phyloP scores from a whole-genome alignment of 1,140 invertebrate species.

The Apis dorsata region DNA sequence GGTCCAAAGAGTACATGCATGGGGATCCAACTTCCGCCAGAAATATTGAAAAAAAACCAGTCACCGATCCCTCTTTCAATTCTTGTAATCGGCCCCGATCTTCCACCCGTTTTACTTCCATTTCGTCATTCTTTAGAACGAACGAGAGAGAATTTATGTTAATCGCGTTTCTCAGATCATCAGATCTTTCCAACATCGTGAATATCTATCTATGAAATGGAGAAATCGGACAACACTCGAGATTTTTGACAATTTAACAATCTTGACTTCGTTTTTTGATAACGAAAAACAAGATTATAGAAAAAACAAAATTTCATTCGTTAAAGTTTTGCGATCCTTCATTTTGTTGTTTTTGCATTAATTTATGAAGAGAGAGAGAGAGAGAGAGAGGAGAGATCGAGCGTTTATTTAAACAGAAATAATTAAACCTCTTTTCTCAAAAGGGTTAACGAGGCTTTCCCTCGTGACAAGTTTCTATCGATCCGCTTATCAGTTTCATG shows the following conservation, averaged over 20 bases:
- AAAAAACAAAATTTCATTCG: background rate
- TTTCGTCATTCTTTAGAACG: background rate
- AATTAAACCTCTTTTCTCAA: background rate
- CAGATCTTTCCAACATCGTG: background rate
- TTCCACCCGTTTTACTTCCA: background rate
- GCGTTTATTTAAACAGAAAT: background rate
- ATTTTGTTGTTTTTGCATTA: background rate
- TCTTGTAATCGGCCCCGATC: constrained; percentile 12
- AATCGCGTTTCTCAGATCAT: background rate
- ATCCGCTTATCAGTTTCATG: constrained; percentile 27
- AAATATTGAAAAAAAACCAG: constrained; percentile 26
- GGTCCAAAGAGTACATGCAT: constrained; percentile 4
- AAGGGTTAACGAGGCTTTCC: background rate
- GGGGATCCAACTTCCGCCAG: constrained; percentile 29
- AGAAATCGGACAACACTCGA: background rate
- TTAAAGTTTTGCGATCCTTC: background rate
- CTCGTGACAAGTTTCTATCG: constrained; percentile 1
- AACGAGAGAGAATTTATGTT: constrained; percentile 11
- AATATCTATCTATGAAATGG: background rate
- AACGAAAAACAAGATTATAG: no score
- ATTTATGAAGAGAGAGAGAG: background rate
- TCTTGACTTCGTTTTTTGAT: background rate
- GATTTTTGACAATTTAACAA: background rate
- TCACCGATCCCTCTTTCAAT: background rate
- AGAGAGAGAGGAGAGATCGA: background rate